Conservation (phyloP, 1,140 invertebrate genomes). For the Bombus breviceps region DNA sequence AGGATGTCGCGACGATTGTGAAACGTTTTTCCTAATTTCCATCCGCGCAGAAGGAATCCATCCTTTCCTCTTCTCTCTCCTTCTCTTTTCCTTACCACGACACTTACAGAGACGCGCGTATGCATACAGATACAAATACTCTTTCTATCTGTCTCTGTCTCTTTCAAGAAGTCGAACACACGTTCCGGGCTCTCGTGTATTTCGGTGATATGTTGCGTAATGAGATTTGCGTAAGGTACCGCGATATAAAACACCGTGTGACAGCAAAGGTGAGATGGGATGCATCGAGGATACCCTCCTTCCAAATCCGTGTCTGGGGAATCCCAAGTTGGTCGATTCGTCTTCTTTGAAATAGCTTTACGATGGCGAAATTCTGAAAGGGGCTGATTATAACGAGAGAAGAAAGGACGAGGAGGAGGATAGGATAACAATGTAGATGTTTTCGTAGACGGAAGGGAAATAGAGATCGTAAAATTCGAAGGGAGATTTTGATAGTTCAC, state of each 20-base stretch:
- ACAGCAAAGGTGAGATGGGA: slow-evolving; percentile 50
- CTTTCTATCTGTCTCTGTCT: slow-evolving; percentile 11
- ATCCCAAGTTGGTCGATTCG: neutral
- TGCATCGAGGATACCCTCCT: neutral
- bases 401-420: neutral
- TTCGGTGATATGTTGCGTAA: slow-evolving; percentile 78
- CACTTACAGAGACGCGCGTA: neutral
- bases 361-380: neutral
- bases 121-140: neutral
- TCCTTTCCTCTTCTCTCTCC: neutral
- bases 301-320: neutral
- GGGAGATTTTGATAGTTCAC: too few relatives aligned
- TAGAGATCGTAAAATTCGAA: too few relatives aligned
- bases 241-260: slow-evolving; percentile 65
- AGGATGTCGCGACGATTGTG: slow-evolving; percentile 14
- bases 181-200: slow-evolving; percentile 72
- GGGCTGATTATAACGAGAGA: neutral
- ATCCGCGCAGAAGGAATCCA: slow-evolving; percentile 25
- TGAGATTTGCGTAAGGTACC: slow-evolving; percentile 74
- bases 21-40: slow-evolving; percentile 39
- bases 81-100: neutral
- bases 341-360: neutral
- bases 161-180: slow-evolving; percentile 61
- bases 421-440: too few relatives aligned
- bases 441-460: too few relatives aligned